phyloP scores from a whole-genome alignment of 1,140 invertebrate genomes.

The Saxidomus purpurata region DNA sequence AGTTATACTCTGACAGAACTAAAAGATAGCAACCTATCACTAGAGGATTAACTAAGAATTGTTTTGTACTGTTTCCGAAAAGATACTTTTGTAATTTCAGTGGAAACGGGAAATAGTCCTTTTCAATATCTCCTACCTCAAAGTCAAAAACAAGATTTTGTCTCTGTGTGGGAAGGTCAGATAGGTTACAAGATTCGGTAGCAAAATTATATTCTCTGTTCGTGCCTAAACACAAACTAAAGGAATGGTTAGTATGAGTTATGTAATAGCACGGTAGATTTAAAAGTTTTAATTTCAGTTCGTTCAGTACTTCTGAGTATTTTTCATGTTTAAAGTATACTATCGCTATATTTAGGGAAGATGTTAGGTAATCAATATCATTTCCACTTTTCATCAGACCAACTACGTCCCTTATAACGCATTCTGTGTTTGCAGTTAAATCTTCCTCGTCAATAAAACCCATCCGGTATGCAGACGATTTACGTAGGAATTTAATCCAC shows the following conservation, averaged over 20 bases:
- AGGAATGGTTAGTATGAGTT: no score
- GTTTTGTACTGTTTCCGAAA: not conserved
- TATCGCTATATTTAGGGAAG: not conserved
- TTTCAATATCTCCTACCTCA: not conserved
- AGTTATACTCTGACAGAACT: no score
- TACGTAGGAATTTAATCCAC: no score
- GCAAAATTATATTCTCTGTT: not conserved
- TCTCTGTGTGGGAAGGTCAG: not conserved
- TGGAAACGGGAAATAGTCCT: not conserved
- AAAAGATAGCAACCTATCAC: not conserved
- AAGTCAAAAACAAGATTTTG: not conserved
- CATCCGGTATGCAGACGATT: no score
- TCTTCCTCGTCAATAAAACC: no score
- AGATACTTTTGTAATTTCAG: not conserved
- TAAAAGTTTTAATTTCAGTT: not conserved
- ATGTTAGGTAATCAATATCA: not conserved
- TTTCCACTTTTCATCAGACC: not conserved
- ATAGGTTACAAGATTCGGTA: not conserved
- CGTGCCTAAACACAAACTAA: not conserved
- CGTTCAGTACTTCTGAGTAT: not conserved
- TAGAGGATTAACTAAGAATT: not conserved
- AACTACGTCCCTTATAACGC: not conserved
- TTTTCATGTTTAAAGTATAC: not conserved
- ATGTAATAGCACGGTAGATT: not conserved
- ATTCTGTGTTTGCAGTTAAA: no score